Percentiles rank a stretch among this genome's conserved stretches.
Conservation (phyloP, 1,140 invertebrate species). For the Sinella curviseta region DNA sequence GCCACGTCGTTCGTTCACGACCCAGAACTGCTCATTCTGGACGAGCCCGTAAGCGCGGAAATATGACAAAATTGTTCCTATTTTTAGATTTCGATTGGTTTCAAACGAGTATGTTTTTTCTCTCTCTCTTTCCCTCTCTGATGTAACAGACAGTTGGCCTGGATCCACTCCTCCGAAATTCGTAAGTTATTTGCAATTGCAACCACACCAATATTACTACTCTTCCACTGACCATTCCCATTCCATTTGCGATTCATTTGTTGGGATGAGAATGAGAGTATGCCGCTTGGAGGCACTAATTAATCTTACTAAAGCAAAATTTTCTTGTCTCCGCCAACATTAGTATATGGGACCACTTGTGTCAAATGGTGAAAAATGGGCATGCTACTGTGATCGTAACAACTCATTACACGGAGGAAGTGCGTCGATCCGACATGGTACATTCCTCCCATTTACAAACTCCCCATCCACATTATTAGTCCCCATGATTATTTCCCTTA, state of each 20-base stretch:
- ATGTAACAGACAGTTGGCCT: not conserved
- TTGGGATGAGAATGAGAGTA: no score
- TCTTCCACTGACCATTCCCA: no score
- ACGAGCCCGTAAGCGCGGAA: slow-evolving; percentile 6
- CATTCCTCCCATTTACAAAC: not conserved
- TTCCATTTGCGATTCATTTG: no score
- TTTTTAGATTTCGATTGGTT: no score
- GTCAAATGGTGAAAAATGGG: slow-evolving; percentile 55
- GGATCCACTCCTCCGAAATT: not conserved
- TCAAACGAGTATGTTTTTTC: not conserved
- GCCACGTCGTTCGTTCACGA: not conserved
- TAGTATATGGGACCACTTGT: slow-evolving; percentile 61
- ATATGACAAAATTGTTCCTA: no score
- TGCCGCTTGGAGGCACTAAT: no score
- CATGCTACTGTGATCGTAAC: slow-evolving; percentile 61
- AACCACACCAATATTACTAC: no score
- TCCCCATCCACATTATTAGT: no score
- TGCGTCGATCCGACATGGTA: slow-evolving; percentile 57
- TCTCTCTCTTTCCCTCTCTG: not conserved
- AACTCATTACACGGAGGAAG: slow-evolving; percentile 64
- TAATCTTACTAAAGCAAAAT: not conserved
- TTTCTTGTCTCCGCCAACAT: not conserved
- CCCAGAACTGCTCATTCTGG: slow-evolving; percentile 2
- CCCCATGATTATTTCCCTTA: no score
- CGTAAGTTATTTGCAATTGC: not conserved